Base-by-base conservation (phyloP, 1,140 invertebrate species). In the Thalassaphorura encarpata region DNA sequence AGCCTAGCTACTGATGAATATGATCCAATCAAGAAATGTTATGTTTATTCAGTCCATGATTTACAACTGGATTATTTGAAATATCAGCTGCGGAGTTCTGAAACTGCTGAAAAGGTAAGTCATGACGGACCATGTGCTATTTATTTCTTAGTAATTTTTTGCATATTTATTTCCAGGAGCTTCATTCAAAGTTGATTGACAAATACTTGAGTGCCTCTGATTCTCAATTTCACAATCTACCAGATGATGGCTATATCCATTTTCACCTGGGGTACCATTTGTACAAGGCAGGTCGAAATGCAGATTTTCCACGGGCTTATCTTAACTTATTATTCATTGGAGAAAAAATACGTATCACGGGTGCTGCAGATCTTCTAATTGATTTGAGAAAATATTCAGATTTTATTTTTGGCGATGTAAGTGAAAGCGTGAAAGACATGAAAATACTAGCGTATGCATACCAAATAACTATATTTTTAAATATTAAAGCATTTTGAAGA, bases 201-300 rank as follows among this genome's bases (percentile, higher is more conserved):
- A 68, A 71, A 49, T 76, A 77, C 58, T 63, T 73, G 3, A 63
- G 66, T 28, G 61, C 69, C 42, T 77, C 75, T 46, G 67, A 71
- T 13, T 70, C 71, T 11, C 11, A 11, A n/a, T 11, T 11, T 11
- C 71, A 76, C 59, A 70, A 74, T 53, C 66, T 80, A 8, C 76
- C 77, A 0, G 62, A 78, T 52, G 80, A 82, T 54, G 75, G 75
- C 58, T 83, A 83, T 59, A 80, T 78, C 54, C 77, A 77, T 60
- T 76, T 73, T 18, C 78, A 78, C 43, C 73, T 83, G 49, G 80
- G 78, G 0, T 75, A 82, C 63, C 81, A 83, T 62, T 61, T 83
- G 1, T 69, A 76, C 56, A 68, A 75, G 53, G 69, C 72, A 1
- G 58, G 72, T 24, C 58, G 74, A 36, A 67, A 67, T 36, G 54